Evolutionary conservation across 2,888 invertebrate genomes (phyloP).

Genomic region (Enchytraeus crypticus): DNA sequence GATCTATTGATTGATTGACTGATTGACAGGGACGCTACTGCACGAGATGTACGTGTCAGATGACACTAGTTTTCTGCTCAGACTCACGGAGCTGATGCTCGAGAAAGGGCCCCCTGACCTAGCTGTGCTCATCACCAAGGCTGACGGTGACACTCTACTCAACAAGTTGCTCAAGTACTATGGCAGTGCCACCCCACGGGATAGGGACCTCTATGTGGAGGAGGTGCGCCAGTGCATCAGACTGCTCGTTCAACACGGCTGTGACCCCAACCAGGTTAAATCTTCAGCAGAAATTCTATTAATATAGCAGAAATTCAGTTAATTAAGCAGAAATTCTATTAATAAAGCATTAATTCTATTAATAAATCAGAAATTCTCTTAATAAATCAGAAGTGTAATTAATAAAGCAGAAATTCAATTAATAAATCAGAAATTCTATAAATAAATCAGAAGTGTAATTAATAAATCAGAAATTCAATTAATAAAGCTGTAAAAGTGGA

Average conservation of each 20-base stretch:
- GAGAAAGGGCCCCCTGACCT: conserved; percentile 26
- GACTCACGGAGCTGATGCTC: conserved; percentile 25
- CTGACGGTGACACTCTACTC: conserved; percentile 64
- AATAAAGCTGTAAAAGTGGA: too few relatives aligned
- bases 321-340: too few relatives aligned
- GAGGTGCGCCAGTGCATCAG: conserved; percentile 36
- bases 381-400: too few relatives aligned
- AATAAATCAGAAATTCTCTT: too few relatives aligned
- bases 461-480: too few relatives aligned
- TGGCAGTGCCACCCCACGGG: conserved; percentile 25
- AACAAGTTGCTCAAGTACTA: conserved; percentile 55
- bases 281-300: too few relatives aligned
- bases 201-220: conserved; percentile 25
- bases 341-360: too few relatives aligned
- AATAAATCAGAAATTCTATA: too few relatives aligned
- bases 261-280: conserved; percentile 36
- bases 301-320: too few relatives aligned
- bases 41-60: conserved; percentile 27
- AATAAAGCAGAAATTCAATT: too few relatives aligned
- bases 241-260: conserved; percentile 40
- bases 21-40: conserved; percentile 22
- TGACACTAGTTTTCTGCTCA: conserved; percentile 20
- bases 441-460: too few relatives aligned
- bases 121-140: conserved; percentile 45
- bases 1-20: too few relatives aligned